Evolutionary conservation across 1,140 invertebrate species (phyloP).

Genomic region (Reticulitermes speratus): DNA sequence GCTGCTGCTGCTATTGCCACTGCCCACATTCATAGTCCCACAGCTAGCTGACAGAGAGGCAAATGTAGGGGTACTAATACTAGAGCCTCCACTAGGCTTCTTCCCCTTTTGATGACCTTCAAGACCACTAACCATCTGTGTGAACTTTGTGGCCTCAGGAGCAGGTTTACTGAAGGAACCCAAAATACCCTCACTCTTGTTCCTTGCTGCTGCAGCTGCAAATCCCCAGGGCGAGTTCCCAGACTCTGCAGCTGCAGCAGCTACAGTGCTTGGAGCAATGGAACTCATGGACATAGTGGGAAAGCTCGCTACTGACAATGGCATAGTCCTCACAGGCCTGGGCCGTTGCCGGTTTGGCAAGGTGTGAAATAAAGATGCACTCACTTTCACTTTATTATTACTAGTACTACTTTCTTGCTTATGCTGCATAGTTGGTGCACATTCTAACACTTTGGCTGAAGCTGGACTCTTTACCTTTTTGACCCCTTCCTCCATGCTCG

Average conservation of each 20-base stretch:
- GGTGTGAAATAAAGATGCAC: not conserved
- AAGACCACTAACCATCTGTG: not conserved
- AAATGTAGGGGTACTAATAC: not conserved
- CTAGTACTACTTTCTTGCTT: constrained; percentile 3
- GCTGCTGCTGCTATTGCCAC: not conserved
- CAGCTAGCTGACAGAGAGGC: not conserved
- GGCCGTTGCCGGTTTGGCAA: not conserved
- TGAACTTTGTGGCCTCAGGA: not conserved
- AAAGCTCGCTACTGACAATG: constrained; percentile 30
- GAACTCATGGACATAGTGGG: constrained; percentile 30
- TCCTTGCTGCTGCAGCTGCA: constrained; percentile 62
- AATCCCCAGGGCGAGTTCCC: constrained; percentile 66
- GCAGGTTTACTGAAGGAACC: constrained; percentile 7
- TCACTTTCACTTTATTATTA: constrained; percentile 9
- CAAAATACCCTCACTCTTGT: constrained; percentile 35
- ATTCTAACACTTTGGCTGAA: constrained; percentile 15
- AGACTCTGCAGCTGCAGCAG: constrained; percentile 20
- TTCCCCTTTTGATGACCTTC: not conserved
- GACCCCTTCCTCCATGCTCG: constrained; percentile 6
- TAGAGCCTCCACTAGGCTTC: not conserved
- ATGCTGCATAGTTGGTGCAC: not conserved
- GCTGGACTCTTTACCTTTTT: constrained; percentile 8
- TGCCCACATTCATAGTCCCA: not conserved
- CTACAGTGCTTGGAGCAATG: not conserved
- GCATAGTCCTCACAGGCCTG: not conserved